Percentiles rank a stretch among this genome's conserved stretches.
These are phyloP conservation scores for Dinoponera quadriceps DNA, from an alignment of 1,140 invertebrate species.

Conservation along the genomic window DNA sequence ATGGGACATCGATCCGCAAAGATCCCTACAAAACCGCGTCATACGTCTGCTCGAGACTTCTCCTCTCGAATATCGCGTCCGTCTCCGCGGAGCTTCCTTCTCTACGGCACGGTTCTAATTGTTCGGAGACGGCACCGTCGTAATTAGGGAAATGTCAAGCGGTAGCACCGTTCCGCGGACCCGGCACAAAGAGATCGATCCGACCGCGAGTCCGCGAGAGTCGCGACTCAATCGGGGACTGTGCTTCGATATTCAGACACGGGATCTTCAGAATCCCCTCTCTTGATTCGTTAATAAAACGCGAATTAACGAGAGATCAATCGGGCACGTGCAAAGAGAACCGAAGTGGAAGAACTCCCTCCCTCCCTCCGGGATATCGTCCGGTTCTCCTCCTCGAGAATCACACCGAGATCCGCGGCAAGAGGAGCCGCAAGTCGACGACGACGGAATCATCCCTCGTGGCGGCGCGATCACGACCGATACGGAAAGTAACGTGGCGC, in stretches of 20 bases:
- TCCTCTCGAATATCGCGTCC: slow-evolving; percentile 36
- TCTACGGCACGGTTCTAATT: slow-evolving; percentile 47
- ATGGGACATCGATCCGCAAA: slow-evolving; percentile 46
- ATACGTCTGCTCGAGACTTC: slow-evolving; percentile 1
- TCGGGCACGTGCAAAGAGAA: neutral
- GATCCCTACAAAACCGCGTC: neutral
- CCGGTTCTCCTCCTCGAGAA: neutral
- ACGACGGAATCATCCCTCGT: neutral
- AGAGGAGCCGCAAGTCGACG: neutral
- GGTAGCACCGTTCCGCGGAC: slow-evolving; percentile 1
- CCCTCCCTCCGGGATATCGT: neutral
- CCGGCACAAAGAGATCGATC: slow-evolving; percentile 6
- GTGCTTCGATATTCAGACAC: slow-evolving; percentile 35
- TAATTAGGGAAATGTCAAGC: slow-evolving; percentile 51
- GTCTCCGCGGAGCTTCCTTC: slow-evolving; percentile 27
- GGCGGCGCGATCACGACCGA: slow-evolving; percentile 13
- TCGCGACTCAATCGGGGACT: neutral
- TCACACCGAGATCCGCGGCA: neutral
- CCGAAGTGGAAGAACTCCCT: no score
- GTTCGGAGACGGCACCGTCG: slow-evolving; percentile 36
- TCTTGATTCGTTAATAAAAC: slow-evolving; percentile 33
- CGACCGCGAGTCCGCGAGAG: slow-evolving; percentile 18
- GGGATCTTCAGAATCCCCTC: no score
- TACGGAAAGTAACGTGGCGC: slow-evolving; percentile 12
- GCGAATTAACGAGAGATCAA: neutral